phyloP scores from a whole-genome alignment of 2,113 vertebrate species.

The Archocentrus centrarchus region DNA sequence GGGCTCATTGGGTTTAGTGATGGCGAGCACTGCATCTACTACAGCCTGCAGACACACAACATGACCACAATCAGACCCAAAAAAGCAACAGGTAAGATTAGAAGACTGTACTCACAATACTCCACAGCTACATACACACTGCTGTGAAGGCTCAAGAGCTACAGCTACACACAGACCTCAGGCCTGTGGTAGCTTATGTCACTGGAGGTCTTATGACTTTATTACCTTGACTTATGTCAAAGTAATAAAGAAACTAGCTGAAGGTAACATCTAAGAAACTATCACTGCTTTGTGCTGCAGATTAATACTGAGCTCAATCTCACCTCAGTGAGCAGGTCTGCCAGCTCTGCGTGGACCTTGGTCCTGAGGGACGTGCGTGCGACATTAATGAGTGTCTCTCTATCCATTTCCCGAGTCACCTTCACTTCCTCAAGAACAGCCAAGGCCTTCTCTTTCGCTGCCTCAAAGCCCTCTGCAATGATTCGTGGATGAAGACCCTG shows the following conservation, averaged over 20 bases:
- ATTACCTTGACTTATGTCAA: background rate
- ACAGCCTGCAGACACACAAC: constrained; percentile 85
- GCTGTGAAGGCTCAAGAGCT: background rate
- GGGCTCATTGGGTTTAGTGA: constrained; percentile 88
- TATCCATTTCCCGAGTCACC: constrained; percentile 91
- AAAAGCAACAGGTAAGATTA: background rate
- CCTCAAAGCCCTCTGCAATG: constrained; percentile 95
- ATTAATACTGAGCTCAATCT: background rate
- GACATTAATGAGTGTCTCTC: constrained; percentile 92
- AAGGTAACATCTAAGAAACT: background rate
- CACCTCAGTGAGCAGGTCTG: constrained; percentile 95
- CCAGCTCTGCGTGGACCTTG: constrained; percentile 93
- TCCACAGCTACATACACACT: too few relatives aligned
- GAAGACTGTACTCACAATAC: background rate
- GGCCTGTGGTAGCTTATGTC: background rate
- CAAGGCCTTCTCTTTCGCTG: constrained; percentile 92
- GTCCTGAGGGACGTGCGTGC: constrained; percentile 95
- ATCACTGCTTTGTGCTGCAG: background rate
- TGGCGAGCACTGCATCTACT: constrained; percentile 92
- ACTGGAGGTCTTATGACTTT: background rate
- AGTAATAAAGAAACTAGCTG: background rate
- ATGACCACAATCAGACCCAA: background rate
- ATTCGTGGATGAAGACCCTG: constrained; percentile 97
- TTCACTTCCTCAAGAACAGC: constrained; percentile 93
- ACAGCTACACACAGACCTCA: background rate